Conservation (phyloP, 2,113 vertebrate species). For the Cryptoleucopteryx plumbea region DNA sequence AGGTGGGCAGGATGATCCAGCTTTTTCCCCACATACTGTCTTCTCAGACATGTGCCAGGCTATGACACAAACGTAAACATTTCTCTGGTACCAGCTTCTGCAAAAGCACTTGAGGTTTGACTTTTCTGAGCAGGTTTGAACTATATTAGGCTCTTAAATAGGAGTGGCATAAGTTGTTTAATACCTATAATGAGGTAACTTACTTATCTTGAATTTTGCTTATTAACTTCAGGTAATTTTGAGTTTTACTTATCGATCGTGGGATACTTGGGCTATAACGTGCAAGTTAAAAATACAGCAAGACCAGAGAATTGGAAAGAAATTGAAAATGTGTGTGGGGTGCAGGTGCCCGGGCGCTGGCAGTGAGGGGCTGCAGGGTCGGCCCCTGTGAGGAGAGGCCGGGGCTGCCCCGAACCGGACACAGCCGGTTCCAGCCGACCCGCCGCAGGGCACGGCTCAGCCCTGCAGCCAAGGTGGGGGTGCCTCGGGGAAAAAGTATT, state of each 20-base stretch:
- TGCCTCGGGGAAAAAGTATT: fast-evolving
- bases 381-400: neutral
- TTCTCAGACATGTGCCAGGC: neutral
- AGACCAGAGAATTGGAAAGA: neutral
- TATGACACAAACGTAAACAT: neutral
- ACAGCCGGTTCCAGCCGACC: neutral
- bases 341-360: neutral
- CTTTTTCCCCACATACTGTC: neutral
- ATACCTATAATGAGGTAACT: neutral
- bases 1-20: neutral
- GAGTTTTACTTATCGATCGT: neutral
- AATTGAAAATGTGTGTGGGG: neutral
- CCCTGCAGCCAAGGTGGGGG: neutral
- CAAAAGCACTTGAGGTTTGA: neutral
- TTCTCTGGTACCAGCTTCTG: neutral
- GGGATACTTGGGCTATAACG: neutral
- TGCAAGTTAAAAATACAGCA: neutral
- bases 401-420: fast-evolving
- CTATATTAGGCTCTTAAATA: neutral
- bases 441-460: fast-evolving
- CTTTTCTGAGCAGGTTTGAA: neutral
- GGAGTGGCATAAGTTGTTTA: neutral
- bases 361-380: neutral
- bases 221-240: neutral
- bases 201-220: neutral